A percentile compares a stretch with the other conserved stretches of the same genome.
These are phyloP conservation scores for Halocaridina rubra DNA, from an alignment of 2,888 invertebrate genomes.

Conservation along the genomic window DNA sequence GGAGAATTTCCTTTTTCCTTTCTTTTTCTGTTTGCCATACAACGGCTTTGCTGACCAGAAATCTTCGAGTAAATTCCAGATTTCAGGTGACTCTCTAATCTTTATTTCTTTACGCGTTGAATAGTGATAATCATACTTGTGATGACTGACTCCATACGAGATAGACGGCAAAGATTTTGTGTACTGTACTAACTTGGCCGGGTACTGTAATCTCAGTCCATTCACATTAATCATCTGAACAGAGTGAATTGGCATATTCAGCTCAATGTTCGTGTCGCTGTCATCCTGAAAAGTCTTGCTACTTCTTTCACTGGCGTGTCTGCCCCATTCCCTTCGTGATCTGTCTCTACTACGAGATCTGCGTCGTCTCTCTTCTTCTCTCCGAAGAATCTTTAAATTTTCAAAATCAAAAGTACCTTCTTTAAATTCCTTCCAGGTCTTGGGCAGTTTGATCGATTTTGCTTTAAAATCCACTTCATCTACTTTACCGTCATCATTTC, in stretches of 20 bases:
- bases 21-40: background rate
- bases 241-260: conserved; percentile 8
- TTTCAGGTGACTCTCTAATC: conserved; percentile 1
- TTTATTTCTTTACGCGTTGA: conserved; percentile 1
- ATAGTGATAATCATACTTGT: conserved; percentile 21
- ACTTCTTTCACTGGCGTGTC: too few species aligned
- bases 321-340: conserved; percentile 11
- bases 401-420: conserved; percentile 34
- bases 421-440: conserved; percentile 49
- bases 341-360: conserved; percentile 21
- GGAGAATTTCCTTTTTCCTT: background rate
- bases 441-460: conserved; percentile 22
- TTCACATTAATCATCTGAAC: background rate
- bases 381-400: background rate
- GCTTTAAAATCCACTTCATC: background rate
- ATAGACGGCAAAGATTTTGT: conserved; percentile 40
- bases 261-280: background rate
- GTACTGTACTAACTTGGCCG: conserved; percentile 32
- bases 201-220: conserved; percentile 29
- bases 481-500: background rate
- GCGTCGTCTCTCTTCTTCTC: conserved; percentile 20
- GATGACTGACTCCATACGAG: conserved; percentile 28
- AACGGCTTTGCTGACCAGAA: conserved; percentile 19
- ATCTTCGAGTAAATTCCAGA: conserved; percentile 23
- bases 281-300: background rate